These are phyloP conservation scores for Vombatus ursinus DNA, from an alignment of 2,113 vertebrate species.

Conservation along the genomic window DNA sequence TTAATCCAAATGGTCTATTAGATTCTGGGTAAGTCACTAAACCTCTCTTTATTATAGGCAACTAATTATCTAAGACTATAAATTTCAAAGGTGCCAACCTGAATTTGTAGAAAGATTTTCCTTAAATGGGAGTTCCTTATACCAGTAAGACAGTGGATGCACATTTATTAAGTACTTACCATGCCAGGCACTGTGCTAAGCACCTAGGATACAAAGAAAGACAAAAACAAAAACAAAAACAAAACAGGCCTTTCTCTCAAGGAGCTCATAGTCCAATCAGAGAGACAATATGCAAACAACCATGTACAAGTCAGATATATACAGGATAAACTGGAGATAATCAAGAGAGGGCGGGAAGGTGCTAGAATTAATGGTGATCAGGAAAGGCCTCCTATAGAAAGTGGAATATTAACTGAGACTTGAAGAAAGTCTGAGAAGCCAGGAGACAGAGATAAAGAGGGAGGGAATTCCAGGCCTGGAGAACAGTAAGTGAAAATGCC, in stretches of 20 bases:
- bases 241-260: not conserved
- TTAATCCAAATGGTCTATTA: too few species aligned
- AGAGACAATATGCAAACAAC: too few species aligned
- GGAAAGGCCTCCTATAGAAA: too few species aligned
- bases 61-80: not conserved
- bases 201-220: not conserved
- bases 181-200: not conserved
- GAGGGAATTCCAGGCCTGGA: not conserved
- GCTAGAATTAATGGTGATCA: too few species aligned
- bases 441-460: not conserved
- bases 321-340: too few species aligned
- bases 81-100: not conserved
- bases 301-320: too few species aligned
- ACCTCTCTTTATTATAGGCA: not conserved
- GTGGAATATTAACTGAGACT: too few species aligned
- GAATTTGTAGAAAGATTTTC: not conserved
- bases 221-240: not conserved
- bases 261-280: too few species aligned
- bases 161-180: conserved; percentile 3
- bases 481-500: not conserved
- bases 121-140: not conserved
- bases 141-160: not conserved
- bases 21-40: too few species aligned
- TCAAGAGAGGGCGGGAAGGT: too few species aligned
- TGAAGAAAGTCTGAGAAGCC: not conserved